Evolutionary conservation across 2,113 vertebrate genomes (phyloP).

Genomic region (Ophthalmotilapia sp.): DNA sequence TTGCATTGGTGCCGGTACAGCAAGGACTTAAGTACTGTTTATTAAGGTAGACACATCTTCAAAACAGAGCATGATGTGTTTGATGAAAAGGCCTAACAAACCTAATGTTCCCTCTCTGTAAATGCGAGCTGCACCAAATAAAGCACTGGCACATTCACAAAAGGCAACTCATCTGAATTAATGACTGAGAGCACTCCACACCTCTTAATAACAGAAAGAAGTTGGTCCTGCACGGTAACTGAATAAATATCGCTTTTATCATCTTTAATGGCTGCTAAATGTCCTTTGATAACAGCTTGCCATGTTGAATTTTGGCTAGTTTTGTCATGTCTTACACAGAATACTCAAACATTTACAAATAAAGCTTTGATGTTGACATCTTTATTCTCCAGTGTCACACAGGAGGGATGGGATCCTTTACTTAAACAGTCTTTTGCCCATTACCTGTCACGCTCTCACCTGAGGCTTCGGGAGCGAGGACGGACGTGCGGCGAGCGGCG

Average conservation of each 20-base stretch:
- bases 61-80: background rate
- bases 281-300: background rate
- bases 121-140: background rate
- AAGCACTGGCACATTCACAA: background rate
- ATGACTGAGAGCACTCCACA: background rate
- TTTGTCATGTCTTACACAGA: background rate
- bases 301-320: background rate
- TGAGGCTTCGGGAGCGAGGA: constrained; percentile 87
- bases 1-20: background rate
- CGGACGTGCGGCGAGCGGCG: constrained; percentile 80
- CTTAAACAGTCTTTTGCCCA: background rate
- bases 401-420: background rate
- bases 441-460: constrained; percentile 55
- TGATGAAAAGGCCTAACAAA: background rate
- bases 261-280: background rate
- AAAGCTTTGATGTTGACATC: background rate
- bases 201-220: background rate
- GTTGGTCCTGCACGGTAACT: background rate
- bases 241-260: background rate
- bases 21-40: background rate
- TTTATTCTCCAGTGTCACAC: background rate
- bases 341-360: background rate
- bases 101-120: background rate
- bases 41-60: background rate
- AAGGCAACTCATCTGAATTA: background rate